A percentile compares a stretch with the other conserved stretches of the same genome.
Conservation (phyloP, 64 coral and sea anemone species). For the Astreopora myriophthalma region DNA sequence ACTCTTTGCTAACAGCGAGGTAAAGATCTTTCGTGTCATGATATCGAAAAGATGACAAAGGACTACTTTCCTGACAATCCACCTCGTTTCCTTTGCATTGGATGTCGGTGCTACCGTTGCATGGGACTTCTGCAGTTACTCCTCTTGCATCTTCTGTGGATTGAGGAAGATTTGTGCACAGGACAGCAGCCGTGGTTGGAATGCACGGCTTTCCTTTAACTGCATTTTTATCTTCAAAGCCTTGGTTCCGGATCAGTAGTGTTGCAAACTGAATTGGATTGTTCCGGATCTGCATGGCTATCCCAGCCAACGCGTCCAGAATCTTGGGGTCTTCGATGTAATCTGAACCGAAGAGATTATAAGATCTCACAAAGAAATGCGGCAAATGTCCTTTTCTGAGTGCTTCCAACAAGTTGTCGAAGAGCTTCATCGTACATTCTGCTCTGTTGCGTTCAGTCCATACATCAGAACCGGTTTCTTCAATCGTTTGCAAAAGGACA, state of each 20-base stretch:
- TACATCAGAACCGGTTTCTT: conserved; percentile 64
- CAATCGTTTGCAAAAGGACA: conserved; percentile 64
- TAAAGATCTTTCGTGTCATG: conserved; percentile 17
- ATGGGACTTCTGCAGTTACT: not conserved
- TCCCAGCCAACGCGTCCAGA: conserved; percentile 4
- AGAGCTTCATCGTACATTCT: conserved; percentile 46
- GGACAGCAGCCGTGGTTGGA: no score
- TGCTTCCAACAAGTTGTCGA: not conserved
- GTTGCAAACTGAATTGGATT: conserved; percentile 51
- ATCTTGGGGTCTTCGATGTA: conserved; percentile 45
- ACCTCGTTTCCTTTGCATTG: not conserved
- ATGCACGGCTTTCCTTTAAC: not conserved
- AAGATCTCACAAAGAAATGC: conserved; percentile 71
- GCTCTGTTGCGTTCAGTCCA: conserved; percentile 72
- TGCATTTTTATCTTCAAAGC: not conserved
- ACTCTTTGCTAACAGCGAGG: not conserved
- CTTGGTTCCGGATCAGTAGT: not conserved
- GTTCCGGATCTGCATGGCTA: conserved; percentile 45
- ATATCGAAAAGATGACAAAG: not conserved
- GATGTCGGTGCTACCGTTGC: not conserved
- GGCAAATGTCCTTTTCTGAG: conserved; percentile 15
- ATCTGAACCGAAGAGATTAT: conserved; percentile 57
- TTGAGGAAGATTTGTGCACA: not conserved
- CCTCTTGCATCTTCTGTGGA: not conserved
- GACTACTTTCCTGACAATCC: not conserved